phyloP scores from a whole-genome alignment of 1,140 invertebrate genomes.

The Samia ricini region DNA sequence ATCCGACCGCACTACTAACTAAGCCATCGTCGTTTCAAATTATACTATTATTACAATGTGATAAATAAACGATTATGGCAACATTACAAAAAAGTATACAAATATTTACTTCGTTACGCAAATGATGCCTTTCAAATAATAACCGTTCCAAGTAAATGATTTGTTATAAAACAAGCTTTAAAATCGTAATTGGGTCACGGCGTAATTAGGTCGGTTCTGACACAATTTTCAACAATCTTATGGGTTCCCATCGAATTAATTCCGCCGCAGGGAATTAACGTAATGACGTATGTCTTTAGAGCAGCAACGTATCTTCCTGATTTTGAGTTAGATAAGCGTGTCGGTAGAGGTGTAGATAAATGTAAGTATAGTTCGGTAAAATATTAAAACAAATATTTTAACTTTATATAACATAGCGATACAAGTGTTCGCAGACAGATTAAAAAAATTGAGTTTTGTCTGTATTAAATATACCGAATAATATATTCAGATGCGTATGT shows the following conservation, averaged over 20 bases:
- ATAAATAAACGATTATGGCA: not conserved
- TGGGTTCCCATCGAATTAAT: slow-evolving; percentile 46
- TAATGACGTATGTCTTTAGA: slow-evolving; percentile 44
- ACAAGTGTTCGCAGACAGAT: not conserved
- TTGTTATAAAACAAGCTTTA: slow-evolving; percentile 35
- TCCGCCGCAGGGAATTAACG: slow-evolving; percentile 47
- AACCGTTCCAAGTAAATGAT: slow-evolving; percentile 32
- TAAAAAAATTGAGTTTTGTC: too few relatives aligned
- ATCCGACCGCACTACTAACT: too few relatives aligned
- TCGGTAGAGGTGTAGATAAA: slow-evolving; percentile 11
- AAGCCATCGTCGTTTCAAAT: too few relatives aligned
- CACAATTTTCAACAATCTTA: slow-evolving; percentile 51
- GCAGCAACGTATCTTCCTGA: slow-evolving; percentile 16
- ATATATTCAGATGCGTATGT: too few relatives aligned
- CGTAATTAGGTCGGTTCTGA: slow-evolving; percentile 59
- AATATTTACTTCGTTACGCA: not conserved
- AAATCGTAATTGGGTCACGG: slow-evolving; percentile 65
- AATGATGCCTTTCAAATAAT: not conserved
- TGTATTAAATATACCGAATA: too few relatives aligned
- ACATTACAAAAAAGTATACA: not conserved
- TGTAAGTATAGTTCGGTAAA: not conserved
- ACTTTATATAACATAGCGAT: not conserved
- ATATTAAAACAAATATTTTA: not conserved
- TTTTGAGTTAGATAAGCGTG: slow-evolving; percentile 8
- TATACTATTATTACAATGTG: not conserved